phyloP scores from a whole-genome alignment of 2,113 vertebrate genomes.

The Gallinago media region DNA sequence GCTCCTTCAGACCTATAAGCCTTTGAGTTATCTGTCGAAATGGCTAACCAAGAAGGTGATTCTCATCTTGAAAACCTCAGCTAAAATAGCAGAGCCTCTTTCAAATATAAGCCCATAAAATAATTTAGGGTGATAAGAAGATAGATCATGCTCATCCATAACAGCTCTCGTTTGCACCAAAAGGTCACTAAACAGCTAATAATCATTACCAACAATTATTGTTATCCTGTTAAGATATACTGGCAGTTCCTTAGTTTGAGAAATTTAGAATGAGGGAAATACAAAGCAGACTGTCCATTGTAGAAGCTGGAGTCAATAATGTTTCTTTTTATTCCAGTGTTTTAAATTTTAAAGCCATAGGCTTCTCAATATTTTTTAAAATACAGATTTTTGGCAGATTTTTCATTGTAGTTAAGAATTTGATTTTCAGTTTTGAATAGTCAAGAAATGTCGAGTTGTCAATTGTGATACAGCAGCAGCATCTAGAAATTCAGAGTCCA shows the following conservation, averaged over 20 bases:
- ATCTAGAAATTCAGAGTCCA: not conserved
- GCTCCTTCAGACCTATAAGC: not conserved
- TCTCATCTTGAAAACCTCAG: not conserved
- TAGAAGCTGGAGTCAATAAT: not conserved
- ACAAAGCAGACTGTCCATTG: not conserved
- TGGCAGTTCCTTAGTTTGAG: not conserved
- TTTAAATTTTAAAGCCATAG: not conserved
- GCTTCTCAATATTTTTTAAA: not conserved
- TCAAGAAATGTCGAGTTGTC: not conserved
- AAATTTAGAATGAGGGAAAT: not conserved
- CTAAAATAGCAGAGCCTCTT: not conserved
- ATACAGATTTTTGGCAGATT: rapidly evolving
- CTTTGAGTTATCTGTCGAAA: not conserved
- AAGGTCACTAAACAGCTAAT: not conserved
- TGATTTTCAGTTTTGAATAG: not conserved
- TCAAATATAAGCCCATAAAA: not conserved
- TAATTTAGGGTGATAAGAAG: not conserved
- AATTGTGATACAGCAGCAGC: not conserved
- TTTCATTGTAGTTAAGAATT: not conserved
- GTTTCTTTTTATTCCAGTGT: not conserved
- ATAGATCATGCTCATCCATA: not conserved
- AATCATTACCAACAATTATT: not conserved
- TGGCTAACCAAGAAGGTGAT: not conserved
- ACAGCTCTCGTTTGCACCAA: not conserved
- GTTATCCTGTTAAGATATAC: not conserved